Evolutionary conservation across 2,113 vertebrate genomes (phyloP).

Genomic region (Diadophis punctatus): DNA sequence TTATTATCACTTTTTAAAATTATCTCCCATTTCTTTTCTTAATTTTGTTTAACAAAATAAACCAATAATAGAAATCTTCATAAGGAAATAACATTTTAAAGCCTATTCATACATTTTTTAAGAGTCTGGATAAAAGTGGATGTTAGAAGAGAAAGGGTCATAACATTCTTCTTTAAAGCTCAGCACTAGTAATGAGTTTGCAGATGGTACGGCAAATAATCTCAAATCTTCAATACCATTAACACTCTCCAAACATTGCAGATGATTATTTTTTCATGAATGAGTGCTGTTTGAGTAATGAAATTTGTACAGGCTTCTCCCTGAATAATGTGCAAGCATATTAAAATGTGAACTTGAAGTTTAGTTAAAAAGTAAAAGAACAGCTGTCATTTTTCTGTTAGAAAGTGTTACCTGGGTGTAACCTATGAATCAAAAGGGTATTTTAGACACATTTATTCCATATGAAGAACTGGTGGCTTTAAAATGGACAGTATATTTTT

Average conservation of each 20-base stretch:
- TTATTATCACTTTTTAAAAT: background rate
- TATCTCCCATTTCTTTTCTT: background rate
- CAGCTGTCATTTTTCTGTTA: conserved; percentile 18
- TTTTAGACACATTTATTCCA: background rate
- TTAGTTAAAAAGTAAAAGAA: conserved; percentile 28
- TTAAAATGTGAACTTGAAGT: conserved; percentile 20
- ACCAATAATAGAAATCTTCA: conserved; percentile 16
- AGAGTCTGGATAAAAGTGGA: background rate
- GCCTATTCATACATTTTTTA: conserved; percentile 10
- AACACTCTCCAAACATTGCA: conserved; percentile 18
- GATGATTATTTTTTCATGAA: conserved; percentile 30
- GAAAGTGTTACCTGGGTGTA: background rate
- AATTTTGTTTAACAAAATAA: conserved; percentile 11
- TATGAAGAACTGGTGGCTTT: background rate
- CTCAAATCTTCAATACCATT: conserved; percentile 11
- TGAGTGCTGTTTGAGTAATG: conserved; percentile 16
- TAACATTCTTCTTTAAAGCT: background rate
- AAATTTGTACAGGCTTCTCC: conserved; percentile 14
- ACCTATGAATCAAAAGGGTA: background rate
- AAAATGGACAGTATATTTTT: background rate
- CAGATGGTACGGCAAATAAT: conserved; percentile 25
- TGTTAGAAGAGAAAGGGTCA: conserved; percentile 7
- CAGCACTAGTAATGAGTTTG: conserved; percentile 13
- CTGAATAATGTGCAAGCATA: conserved; percentile 17
- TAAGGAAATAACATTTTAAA: conserved; percentile 10